phyloP scores from a whole-genome alignment of 2,888 invertebrate species.

The Eugnorisma glareosa region DNA sequence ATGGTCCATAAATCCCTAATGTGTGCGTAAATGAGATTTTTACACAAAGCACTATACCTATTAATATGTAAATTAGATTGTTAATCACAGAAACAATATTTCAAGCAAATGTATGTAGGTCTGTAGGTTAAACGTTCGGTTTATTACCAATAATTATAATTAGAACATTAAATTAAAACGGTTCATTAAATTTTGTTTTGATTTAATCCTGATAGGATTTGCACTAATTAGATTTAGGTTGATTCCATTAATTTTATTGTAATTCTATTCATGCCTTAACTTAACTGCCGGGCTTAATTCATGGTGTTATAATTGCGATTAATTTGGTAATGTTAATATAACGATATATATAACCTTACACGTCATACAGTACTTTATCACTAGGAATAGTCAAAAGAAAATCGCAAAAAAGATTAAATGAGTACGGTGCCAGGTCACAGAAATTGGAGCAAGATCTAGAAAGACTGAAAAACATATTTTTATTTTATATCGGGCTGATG shows the following conservation, averaged over 20 bases:
- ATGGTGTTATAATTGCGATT: not conserved
- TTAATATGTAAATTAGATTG: conserved; percentile 50
- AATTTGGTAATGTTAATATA: not conserved
- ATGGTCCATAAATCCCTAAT: conserved; percentile 21
- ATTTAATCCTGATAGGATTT: conserved; percentile 24
- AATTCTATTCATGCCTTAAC: conserved; percentile 16
- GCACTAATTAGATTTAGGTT: conserved; percentile 10
- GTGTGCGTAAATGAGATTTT: conserved; percentile 23
- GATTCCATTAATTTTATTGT: conserved; percentile 30
- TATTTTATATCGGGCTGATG: not conserved
- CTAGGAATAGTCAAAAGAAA: not conserved
- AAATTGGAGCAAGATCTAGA: not conserved
- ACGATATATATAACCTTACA: not conserved
- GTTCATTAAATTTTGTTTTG: conserved; percentile 31
- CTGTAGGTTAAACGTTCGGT: conserved; percentile 46
- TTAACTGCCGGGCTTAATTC: not conserved
- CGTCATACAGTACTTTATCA: not conserved
- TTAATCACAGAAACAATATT: conserved; percentile 40
- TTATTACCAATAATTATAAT: conserved; percentile 49
- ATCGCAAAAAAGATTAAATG: not conserved
- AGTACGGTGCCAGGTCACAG: not conserved
- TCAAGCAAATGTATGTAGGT: conserved; percentile 53
- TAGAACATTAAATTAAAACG: conserved; percentile 25
- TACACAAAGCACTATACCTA: conserved; percentile 10
- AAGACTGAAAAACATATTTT: not conserved